Evolutionary conservation across 2,113 vertebrate genomes (phyloP), one percentile per base, ranked within the genome.

Genomic region (Rana temporaria): DNA sequence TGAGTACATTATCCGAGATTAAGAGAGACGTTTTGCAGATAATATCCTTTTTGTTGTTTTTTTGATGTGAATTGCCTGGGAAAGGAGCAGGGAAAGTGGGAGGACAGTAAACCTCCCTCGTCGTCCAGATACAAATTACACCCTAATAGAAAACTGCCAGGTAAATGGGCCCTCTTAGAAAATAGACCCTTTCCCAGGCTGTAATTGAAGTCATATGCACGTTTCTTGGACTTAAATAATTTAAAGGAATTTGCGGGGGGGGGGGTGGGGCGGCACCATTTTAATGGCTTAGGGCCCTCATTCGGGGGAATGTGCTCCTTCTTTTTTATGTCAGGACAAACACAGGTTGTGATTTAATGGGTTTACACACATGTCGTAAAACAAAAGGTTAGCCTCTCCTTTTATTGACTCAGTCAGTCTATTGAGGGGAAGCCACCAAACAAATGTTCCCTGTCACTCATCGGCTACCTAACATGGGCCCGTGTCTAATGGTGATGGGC

Each of bases 1-100:
- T 65, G 16, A 18, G 24, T 55, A 66, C 42, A 78, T 78, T 78
- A 78, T 56, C 38, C 32, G 9, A 78, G 76, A 78, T 78, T 67
- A 78, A 34, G 60, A 78, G 22, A 66, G 48, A 55, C 42, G 6
- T 55, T n/a, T 56, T 32, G 26, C 19, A 48, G 42, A 66, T 66
- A 30, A 78, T 30, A 55, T 52, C 19, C 32, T 56, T 14, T 19
- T 14, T n/a, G n/a, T n/a, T n/a, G n/a, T n/a, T n/a, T 55, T 53
- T 62, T 72, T 52, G 52, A 17, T 55, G 75, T 66, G 4, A 24
- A 52, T 32, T 75, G 72, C 57, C 24, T 20, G 62, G 38, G 24
- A 65, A 72, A 71, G 69, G 69, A 52, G 52, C n/a, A 1, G 52
- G 42, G 22, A 55, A 71, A 57, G 52, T 56, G 69, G 52, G 24